Conservation (phyloP, 2,797 vertebrate species). For the Hypotaenidia okinawae region DNA sequence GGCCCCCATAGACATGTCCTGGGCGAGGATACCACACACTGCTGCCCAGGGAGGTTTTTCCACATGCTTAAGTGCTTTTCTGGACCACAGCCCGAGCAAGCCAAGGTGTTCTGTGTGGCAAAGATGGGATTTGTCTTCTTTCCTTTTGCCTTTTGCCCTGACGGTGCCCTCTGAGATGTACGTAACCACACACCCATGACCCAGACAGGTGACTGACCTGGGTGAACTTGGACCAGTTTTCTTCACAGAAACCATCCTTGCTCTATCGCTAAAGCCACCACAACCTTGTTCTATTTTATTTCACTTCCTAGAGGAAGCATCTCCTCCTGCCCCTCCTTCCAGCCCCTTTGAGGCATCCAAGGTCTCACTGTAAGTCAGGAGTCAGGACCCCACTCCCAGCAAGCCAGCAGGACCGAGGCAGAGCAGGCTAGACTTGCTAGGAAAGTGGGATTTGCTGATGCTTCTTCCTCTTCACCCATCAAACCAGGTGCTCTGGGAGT, state of each 20-base stretch:
- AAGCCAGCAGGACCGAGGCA: neutral
- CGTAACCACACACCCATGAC: neutral
- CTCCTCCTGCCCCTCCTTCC: neutral
- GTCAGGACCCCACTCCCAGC: neutral
- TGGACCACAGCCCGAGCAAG: neutral
- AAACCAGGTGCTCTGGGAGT: neutral
- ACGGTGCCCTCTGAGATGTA: neutral
- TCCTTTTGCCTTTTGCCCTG: neutral
- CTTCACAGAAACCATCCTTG: neutral
- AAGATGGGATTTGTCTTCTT: neutral
- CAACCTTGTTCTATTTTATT: neutral
- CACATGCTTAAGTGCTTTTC: neutral
- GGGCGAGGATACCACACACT: neutral
- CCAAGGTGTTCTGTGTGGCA: neutral
- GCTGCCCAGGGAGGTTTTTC: accelerated
- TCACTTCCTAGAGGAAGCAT: neutral
- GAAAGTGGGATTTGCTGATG: neutral
- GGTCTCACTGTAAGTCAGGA: neutral
- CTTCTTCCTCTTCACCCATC: neutral
- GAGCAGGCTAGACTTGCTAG: neutral
- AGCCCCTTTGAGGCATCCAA: neutral
- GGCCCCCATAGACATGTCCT: neutral
- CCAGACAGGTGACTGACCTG: neutral
- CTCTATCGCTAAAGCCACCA: too few species aligned
- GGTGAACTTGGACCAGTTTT: neutral